Base-by-base conservation (phyloP, 2,797 vertebrate genomes). In the Steatocranus sp. region DNA sequence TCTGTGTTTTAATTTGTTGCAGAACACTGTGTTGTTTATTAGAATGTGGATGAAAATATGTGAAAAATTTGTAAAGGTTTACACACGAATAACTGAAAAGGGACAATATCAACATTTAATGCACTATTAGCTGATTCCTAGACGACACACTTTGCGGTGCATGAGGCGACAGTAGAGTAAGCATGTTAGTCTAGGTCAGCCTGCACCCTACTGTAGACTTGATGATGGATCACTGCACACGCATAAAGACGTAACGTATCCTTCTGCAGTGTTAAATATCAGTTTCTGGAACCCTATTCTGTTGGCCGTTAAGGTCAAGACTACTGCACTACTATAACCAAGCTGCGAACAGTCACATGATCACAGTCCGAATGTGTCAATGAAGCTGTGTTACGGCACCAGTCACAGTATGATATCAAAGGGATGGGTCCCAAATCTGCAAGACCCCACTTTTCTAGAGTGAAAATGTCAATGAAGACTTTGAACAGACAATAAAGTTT, bases 401-500 rank as follows among this genome's bases (percentile, higher is more conserved):
- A 4, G 74, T 88, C 66, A 12, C 85, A 85, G 87, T 89, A 79
- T 79, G 50, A 73, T 75, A 89, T 90, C 84, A 88, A 91, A 90
- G 79, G 83, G 86, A 86, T 48, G 68, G 68, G 68, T 73, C 43
- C 68, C 41, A 48, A 3, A 18, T 86, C 83, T 41, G 43, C 80
- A 84, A 86, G 68, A 79, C 81, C 83, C 88, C 87, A 92, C 87
- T 96, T 96, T 96, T 96, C 87, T 95, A 95, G 90, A 89, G 88
- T 86, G 83, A 91, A 92, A 91, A 87, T 88, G 87, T 93, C 85
- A 90, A 88, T 83, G 80, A 87, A 79, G 83, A 92, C 56, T 83
- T 90, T 83, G 85, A 89, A 94, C 34, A 48, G 89, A 94, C 75
- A 96, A 96, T 96, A 96, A 96, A 96, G 90, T 86, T 93, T 94